Evolutionary conservation across 2,113 vertebrate genomes (phyloP).

Genomic region (Rhynchomys soricoides): DNA sequence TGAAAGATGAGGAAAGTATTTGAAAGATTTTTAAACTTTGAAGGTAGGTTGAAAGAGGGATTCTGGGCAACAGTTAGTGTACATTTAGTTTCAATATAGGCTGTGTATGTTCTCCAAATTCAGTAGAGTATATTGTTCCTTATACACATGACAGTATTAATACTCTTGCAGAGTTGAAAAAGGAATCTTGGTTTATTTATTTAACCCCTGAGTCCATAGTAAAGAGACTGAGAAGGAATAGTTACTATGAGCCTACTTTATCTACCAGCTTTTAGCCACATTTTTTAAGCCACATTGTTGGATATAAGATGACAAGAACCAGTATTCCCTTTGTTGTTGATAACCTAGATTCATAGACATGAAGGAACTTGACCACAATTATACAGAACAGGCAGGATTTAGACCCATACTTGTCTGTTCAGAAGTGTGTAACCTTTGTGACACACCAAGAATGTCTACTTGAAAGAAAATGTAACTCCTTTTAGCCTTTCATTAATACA

Average conservation of each 20-base stretch:
- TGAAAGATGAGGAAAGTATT: not conserved
- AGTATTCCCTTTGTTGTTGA: too few relatives aligned
- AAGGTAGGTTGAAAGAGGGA: not conserved
- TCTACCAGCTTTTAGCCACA: not conserved
- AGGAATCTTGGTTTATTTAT: conserved; percentile 6
- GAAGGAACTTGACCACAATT: conserved; percentile 21
- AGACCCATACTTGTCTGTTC: not conserved
- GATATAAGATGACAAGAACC: not conserved
- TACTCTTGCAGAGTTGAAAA: not conserved
- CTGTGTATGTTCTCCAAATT: not conserved
- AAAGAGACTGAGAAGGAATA: not conserved
- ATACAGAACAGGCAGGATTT: not conserved
- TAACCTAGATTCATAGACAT: too few relatives aligned
- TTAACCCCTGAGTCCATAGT: not conserved
- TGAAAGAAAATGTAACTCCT: not conserved
- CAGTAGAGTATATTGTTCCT: not conserved
- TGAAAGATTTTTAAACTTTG: conserved; percentile 14
- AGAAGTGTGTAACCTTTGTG: not conserved
- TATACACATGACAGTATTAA: conserved; percentile 3
- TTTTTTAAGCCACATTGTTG: not conserved
- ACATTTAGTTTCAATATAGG: not conserved
- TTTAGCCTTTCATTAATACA: not conserved
- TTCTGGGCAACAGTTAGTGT: not conserved
- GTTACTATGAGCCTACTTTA: not conserved
- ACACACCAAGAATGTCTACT: not conserved